Conservation (phyloP, 2,113 vertebrate genomes). For the Phrynosoma blainvillii region DNA sequence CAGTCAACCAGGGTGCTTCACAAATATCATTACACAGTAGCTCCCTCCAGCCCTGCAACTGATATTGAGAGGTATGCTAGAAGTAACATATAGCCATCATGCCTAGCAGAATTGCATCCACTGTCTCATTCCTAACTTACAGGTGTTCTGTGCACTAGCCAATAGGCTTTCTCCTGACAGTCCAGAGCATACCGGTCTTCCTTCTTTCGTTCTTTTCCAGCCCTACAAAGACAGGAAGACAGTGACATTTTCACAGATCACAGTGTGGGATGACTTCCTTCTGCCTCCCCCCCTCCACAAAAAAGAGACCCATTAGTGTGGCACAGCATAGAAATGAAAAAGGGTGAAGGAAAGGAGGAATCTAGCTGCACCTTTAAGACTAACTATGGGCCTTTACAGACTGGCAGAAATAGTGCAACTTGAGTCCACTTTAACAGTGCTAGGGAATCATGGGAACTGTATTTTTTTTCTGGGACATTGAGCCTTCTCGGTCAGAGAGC, state of each 20-base stretch:
- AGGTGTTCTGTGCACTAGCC: slow-evolving; percentile 93
- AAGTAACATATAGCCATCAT: not conserved
- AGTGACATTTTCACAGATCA: not conserved
- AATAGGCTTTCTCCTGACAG: slow-evolving; percentile 97
- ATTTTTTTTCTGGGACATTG: too few relatives aligned
- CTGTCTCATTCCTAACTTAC: slow-evolving; percentile 74
- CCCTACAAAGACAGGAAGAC: slow-evolving; percentile 76
- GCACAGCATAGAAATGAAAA: too few relatives aligned
- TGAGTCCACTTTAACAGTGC: too few relatives aligned
- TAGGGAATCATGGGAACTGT: too few relatives aligned
- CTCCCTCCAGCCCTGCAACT: not conserved
- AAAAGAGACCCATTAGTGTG: too few relatives aligned
- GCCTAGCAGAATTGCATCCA: fast-evolving
- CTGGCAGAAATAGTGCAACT: too few relatives aligned
- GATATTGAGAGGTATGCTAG: not conserved
- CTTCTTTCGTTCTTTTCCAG: slow-evolving; percentile 94
- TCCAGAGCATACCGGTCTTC: slow-evolving; percentile 92
- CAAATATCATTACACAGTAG: not conserved
- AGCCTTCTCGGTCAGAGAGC: too few relatives aligned
- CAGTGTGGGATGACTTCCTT: fast-evolving
- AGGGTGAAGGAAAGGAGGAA: too few relatives aligned
- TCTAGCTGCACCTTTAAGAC: too few relatives aligned
- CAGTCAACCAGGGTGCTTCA: not conserved
- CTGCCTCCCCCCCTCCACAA: too few relatives aligned
- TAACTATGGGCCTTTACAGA: too few relatives aligned